These are phyloP conservation scores for Garra rufa DNA, from an alignment of 2,113 vertebrate genomes.

Conservation along the genomic window DNA sequence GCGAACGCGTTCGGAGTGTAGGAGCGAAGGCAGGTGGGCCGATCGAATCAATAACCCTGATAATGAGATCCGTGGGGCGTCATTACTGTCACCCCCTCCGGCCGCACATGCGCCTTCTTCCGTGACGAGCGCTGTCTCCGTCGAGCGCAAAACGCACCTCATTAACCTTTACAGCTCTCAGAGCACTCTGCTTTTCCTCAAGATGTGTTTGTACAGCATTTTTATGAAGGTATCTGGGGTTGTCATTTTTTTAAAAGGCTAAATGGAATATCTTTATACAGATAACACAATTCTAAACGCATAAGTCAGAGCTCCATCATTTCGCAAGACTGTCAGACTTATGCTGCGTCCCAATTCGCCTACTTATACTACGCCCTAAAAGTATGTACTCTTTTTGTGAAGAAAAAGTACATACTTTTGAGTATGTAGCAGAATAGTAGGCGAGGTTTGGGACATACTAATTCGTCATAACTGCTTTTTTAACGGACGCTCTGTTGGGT, in stretches of 20 bases:
- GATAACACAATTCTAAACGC: neutral
- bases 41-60: constrained; percentile 77
- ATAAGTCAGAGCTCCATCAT: neutral
- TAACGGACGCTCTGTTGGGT: too few relatives aligned
- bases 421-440: too few relatives aligned
- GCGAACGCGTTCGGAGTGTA: neutral
- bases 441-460: too few relatives aligned
- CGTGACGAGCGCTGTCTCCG: constrained; percentile 68
- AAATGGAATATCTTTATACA: neutral
- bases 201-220: neutral
- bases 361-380: too few relatives aligned
- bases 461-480: too few relatives aligned
- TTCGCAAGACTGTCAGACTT: neutral
- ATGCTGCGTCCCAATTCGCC: too few relatives aligned
- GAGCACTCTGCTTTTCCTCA: constrained; percentile 46
- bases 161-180: constrained; percentile 73
- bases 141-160: constrained; percentile 63
- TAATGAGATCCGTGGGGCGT: constrained; percentile 79
- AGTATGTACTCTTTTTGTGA: too few relatives aligned
- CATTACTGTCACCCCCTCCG: constrained; percentile 62
- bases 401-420: too few relatives aligned
- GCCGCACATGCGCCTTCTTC: constrained; percentile 61
- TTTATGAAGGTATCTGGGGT: neutral
- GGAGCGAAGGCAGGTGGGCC: constrained; percentile 41
- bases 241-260: neutral